Evolutionary conservation across 2,113 vertebrate genomes (phyloP), one percentile per base, ranked within the genome.

Genomic region (Upupa epops): DNA sequence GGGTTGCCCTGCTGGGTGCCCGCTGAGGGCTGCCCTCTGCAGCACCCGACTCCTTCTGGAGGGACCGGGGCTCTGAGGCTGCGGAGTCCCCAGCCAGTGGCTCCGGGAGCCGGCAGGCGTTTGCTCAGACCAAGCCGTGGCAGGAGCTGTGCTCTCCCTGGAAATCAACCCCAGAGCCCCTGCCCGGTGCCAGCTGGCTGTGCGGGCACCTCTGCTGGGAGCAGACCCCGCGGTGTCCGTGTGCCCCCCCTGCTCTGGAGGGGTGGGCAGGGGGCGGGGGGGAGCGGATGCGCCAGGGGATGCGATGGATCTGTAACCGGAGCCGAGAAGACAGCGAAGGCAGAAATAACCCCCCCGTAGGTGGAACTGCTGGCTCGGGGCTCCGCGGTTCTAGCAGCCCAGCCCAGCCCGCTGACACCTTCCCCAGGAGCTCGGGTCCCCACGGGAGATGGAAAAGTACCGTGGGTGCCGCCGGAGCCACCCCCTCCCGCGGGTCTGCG

Each of bases 281-380:
- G 86, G 88, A 64, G 51, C 7, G 82, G 91, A 89, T 86, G 89
- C 25, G 14, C 86, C 86, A 93, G 89, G 70, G 92, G 87, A 94
- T 89, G 94, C 72, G 94, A 95, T 97, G 95, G 86, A 92, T 95
- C 96, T 95, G 95, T 81, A 96, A 95, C 94, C 94, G 92, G 95
- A 91, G 83, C 22, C 17, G 87, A 82, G 75, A 46, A 92, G 85
- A 77, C 81, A 88, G 91, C 79, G 72, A 17, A 80, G 80, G 91
- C 31, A 55, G 92, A 97, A 96, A 97, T 95, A 95, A 91, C 89
- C 64, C 5, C 26, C 60, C 85, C 55, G 96, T 96, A 51, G 96
- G 96, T 88, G 95, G 68, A 90, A 72, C 88, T 94, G 64, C 68
- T 91, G 40, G 92, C 94, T 93, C 13, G 46, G 83, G 85, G 93